Evolutionary conservation across 2,113 vertebrate species (phyloP), one percentile per base, ranked within the genome.

Genomic region (Alethe diademata): DNA sequence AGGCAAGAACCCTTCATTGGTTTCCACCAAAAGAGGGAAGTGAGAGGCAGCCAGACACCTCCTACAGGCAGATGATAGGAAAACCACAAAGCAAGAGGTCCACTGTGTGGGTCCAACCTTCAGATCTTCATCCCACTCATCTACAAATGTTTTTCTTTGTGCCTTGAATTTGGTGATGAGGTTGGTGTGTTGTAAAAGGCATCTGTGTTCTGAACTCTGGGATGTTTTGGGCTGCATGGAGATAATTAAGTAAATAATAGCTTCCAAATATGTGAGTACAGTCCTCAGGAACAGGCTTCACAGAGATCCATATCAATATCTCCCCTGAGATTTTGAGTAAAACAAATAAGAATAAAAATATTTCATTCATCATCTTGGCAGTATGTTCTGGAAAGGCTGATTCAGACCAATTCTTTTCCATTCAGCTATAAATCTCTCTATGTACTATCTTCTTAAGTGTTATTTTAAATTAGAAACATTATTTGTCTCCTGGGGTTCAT

Each of bases 311-410:
- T 60, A 85, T 85, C 71, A 82, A 3, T 78, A 53, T 42, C 40
- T 82, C 78, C 36, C 56, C 73, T 14, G 47, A 78, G 71, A 76
- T 86, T 93, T 38, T 90, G 82, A 93, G 78, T 45, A 64, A 90
- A 88, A n/a, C 40, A 93, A 73, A 42, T 53, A 71, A 67, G 83
- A 91, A 60, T 43, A 93, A 83, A 93, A 92, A 42, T 56, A 87
- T 75, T 94, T 92, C 50, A 70, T 95, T 93, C 86, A 87, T 57
- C 60, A 75, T 26, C 57, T 93, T 93, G 83, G 89, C 83, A 87
- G 23, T 69, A 33, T 78, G 25, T 84, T 57, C 61, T 90, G 92
- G 64, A 78, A 88, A 86, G 35, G 38, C 24, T 95, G 84, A 86
- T 85, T 87, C 86, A 91, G 80, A 26, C 26, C n/a, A 28, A 72